These are phyloP conservation scores for Gobionotothen gibberifrons DNA, from an alignment of 2,797 vertebrate genomes.

Conservation along the genomic window DNA sequence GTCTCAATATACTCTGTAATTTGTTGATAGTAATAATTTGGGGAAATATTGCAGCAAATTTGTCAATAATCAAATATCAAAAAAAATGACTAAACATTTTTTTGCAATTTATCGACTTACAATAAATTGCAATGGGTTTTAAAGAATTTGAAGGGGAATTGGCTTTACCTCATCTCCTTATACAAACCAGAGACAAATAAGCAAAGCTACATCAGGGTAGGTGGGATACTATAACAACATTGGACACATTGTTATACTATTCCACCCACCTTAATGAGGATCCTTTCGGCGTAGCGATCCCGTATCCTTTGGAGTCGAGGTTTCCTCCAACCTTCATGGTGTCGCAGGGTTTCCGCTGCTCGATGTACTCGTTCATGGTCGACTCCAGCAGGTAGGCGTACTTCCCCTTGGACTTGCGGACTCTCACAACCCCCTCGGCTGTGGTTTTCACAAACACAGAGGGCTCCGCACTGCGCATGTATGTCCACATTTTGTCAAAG, in stretches of 20 bases:
- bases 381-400: conserved; percentile 99
- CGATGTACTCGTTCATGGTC: conserved; percentile 99
- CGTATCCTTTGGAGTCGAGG: conserved; percentile 99
- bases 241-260: conserved; percentile 99
- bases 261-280: conserved; percentile 99
- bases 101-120: conserved; percentile 86
- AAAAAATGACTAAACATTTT: conserved; percentile 47
- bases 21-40: conserved; percentile 30
- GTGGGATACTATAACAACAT: conserved; percentile 99
- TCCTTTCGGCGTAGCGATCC: conserved; percentile 99
- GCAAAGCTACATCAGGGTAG: conserved; percentile 99
- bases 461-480: conserved; percentile 98
- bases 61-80: conserved; percentile 34
- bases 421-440: conserved; percentile 95
- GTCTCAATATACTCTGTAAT: conserved; percentile 34
- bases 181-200: conserved; percentile 98
- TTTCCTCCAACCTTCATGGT: conserved; percentile 99
- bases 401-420: conserved; percentile 99
- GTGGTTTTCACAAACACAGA: conserved; percentile 99
- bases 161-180: conserved; percentile 92
- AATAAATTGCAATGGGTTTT: conserved; percentile 82
- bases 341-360: conserved; percentile 98
- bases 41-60: conserved; percentile 47
- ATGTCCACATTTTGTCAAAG: conserved; percentile 99
- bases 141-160: conserved; percentile 61